These are phyloP conservation scores for Muscicapa adusta DNA, from an alignment of 2,113 vertebrate genomes.

Conservation along the genomic window DNA sequence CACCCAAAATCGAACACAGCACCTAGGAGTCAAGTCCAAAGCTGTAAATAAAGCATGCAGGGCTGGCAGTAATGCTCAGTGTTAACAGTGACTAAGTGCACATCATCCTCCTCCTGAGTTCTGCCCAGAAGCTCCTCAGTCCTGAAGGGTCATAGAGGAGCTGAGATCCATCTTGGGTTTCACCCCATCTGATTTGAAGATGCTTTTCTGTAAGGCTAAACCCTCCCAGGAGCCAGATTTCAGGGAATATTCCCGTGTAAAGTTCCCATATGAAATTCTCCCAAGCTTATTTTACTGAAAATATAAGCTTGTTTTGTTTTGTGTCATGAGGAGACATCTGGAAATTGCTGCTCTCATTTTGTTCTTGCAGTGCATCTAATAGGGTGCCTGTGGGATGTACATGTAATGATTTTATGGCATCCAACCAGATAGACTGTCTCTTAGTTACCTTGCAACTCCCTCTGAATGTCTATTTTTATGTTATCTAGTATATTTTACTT, in stretches of 20 bases:
- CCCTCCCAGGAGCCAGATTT: neutral
- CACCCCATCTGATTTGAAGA: neutral
- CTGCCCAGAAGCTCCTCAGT: neutral
- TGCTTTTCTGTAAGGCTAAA: neutral
- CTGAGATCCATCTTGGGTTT: neutral
- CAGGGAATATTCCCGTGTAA: neutral
- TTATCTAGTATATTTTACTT: neutral
- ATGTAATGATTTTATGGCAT: neutral
- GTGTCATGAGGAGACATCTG: neutral
- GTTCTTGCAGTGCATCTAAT: neutral
- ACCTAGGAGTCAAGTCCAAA: neutral
- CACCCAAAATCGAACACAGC: neutral
- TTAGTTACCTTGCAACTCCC: neutral
- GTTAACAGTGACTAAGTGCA: accelerated
- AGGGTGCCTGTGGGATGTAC: neutral
- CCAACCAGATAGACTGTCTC: neutral
- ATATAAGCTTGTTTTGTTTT: neutral
- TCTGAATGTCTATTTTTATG: neutral
- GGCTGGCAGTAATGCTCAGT: neutral
- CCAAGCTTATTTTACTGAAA: neutral
- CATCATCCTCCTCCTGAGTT: neutral
- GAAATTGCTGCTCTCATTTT: neutral
- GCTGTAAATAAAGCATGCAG: neutral
- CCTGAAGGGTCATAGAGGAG: neutral
- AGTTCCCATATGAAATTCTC: neutral